A percentile compares a stretch with the other conserved stretches of the same genome.
Conservation (phyloP, 2,797 vertebrate species). For the Antennarius maculatus region DNA sequence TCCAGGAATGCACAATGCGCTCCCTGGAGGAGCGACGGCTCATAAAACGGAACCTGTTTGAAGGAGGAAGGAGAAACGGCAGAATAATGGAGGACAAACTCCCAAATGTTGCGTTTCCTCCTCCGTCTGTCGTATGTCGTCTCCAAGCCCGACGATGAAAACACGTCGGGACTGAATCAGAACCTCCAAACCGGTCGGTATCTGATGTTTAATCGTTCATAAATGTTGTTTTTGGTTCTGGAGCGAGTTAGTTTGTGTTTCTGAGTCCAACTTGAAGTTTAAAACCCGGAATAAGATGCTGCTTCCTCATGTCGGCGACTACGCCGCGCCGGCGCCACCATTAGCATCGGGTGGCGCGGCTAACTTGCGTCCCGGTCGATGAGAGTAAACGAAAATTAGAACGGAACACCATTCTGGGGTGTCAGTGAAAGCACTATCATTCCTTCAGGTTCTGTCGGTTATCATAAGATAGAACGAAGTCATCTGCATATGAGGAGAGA, state of each 20-base stretch:
- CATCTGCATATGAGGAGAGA: slow-evolving; percentile 2
- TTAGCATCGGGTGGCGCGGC: slow-evolving; percentile 72
- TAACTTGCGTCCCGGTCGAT: slow-evolving; percentile 60
- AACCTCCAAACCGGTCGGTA: background rate
- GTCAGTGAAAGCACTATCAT: slow-evolving; percentile 55
- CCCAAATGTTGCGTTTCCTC: slow-evolving; percentile 45
- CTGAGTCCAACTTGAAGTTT: too few species aligned
- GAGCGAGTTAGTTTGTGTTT: too few species aligned
- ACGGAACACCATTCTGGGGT: slow-evolving; percentile 57
- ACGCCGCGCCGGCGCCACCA: slow-evolving; percentile 32
- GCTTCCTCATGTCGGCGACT: slow-evolving; percentile 4
- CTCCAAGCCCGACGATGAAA: too few species aligned
- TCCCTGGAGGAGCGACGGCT: slow-evolving; percentile 75
- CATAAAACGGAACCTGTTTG: slow-evolving; percentile 76
- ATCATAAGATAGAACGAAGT: slow-evolving; percentile 79
- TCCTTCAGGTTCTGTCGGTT: slow-evolving; percentile 82
- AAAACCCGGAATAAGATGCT: too few species aligned
- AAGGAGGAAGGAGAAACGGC: slow-evolving; percentile 58
- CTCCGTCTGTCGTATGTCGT: too few species aligned
- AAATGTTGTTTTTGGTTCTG: too few species aligned
- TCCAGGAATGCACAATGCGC: slow-evolving; percentile 66
- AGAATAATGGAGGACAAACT: slow-evolving; percentile 43
- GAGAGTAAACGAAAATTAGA: slow-evolving; percentile 24
- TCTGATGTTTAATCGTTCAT: slow-evolving; percentile 22
- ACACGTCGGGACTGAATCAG: background rate